Evolutionary conservation across 2,888 invertebrate genomes (phyloP), one percentile per base, ranked within the genome.

Genomic region (Apantesis nais): DNA sequence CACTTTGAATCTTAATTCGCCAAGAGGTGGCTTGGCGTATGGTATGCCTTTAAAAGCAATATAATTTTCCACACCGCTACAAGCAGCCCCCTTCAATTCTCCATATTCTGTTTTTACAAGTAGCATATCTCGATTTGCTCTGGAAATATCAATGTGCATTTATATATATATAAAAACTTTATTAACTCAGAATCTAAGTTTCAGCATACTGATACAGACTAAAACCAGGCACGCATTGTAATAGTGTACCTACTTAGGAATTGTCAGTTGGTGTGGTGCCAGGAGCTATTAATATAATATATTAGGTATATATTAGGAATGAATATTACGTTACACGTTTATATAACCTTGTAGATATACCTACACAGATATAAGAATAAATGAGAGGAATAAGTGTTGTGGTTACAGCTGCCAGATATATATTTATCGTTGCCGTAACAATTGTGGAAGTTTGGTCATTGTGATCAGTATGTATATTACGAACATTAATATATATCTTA

Each of bases 1-100:
- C 86, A 96, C 96, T 95, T 96, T 95, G 89, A 96, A 96, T 90
- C 96, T 92, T 73, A 96, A 93, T 81, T 92, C 83, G 60, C 95
- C 96, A 48, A 96, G 74, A 19, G 96, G 96, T 66, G 96, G 96
- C 77, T 93, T 91, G 12, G 96, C 96, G 80, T 96, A 96, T 31
- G 96, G 96, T 78, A 96, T 95, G 67, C 96, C 96, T 88, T 95
- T 95, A 84, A 95, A 95, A 62, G 94, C 90, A 55, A 89, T 83
- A 81, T 92, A 95, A 72, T 86, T 89, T 74, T 85, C 87, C 67
- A 81, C 75, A 66, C 88, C 86, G 80, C 62, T 44, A 78, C 87
- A 90, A 31, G 86, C 66, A 8, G 83, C 79, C 62, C 95, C 95
- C 82, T 88, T 87, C 70, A 95, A 78, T 61, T 81, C 80, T 11